Percentiles rank a stretch among this genome's conserved stretches.
Evolutionary conservation across 2,113 vertebrate genomes (phyloP).

Genomic region (Dicaeum eximium): DNA sequence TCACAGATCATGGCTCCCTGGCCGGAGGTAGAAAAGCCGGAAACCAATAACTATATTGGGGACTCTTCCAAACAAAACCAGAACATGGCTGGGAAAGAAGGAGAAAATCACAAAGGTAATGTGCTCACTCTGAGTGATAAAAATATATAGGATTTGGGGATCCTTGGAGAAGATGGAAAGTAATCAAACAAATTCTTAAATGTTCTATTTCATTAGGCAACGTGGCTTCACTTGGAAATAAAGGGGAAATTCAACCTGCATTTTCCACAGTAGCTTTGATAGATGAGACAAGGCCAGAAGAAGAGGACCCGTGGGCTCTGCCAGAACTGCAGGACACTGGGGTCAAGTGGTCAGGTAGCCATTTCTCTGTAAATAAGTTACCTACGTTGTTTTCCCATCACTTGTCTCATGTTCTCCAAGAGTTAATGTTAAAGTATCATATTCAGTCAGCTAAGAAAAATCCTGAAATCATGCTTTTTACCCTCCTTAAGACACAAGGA

Average conservation of each 20-base stretch:
- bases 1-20: constrained; percentile 86
- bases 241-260: constrained; percentile 68
- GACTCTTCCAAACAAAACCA: constrained; percentile 35
- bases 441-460: neutral
- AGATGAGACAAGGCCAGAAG: constrained; percentile 49
- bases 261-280: constrained; percentile 81
- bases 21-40: constrained; percentile 74
- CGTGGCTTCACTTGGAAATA: neutral
- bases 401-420: neutral
- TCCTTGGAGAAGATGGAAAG: neutral
- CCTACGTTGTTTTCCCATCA: neutral
- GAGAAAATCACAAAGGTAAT: constrained; percentile 60
- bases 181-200: neutral
- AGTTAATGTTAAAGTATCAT: neutral
- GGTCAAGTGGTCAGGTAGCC: constrained; percentile 90
- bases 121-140: neutral
- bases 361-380: neutral
- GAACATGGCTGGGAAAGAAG: constrained; percentile 30
- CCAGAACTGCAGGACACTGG: constrained; percentile 81
- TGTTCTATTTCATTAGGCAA: constrained; percentile 52
- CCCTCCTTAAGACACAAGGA: neutral
- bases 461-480: neutral
- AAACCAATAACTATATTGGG: constrained; percentile 61
- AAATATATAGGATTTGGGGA: neutral
- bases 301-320: constrained; percentile 84